Conservation (phyloP, 2,888 invertebrate genomes). For the Drosophila pegasa region DNA sequence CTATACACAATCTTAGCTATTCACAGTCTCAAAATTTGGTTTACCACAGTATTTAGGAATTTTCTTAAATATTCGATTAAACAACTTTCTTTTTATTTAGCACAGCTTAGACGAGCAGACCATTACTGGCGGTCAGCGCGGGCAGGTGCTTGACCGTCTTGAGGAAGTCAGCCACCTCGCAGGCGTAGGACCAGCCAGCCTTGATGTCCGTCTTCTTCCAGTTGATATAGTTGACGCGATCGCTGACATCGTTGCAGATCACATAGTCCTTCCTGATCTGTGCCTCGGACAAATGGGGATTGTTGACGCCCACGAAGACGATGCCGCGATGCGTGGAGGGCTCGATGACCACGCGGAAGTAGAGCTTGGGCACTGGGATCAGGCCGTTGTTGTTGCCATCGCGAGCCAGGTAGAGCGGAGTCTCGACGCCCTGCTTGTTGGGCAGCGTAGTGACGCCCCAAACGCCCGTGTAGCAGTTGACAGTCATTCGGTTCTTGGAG, state of each 20-base stretch:
- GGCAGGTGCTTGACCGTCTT: slow-evolving; percentile 75
- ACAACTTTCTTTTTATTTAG: slow-evolving; percentile 28
- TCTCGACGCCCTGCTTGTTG: slow-evolving; percentile 83
- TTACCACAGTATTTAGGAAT: not conserved
- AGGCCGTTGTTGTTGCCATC: slow-evolving; percentile 81
- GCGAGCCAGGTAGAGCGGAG: slow-evolving; percentile 83
- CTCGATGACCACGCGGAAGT: slow-evolving; percentile 87
- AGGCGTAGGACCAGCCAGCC: slow-evolving; percentile 82
- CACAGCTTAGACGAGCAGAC: slow-evolving; percentile 69
- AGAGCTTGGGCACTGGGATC: slow-evolving; percentile 87
- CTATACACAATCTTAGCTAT: not conserved
- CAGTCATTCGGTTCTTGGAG: slow-evolving; percentile 75
- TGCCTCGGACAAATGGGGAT: slow-evolving; percentile 81
- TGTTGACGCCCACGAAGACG: slow-evolving; percentile 86
- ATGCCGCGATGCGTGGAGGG: slow-evolving; percentile 85
- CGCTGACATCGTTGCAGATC: slow-evolving; percentile 79
- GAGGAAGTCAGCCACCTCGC: slow-evolving; percentile 76
- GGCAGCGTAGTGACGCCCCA: slow-evolving; percentile 86
- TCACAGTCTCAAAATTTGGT: not conserved
- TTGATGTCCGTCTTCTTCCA: slow-evolving; percentile 79
- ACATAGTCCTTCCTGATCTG: slow-evolving; percentile 79
- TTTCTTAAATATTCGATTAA: slow-evolving; percentile 16
- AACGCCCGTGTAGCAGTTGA: slow-evolving; percentile 87
- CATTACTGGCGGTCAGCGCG: slow-evolving; percentile 68
- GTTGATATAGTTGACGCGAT: slow-evolving; percentile 75